Evolutionary conservation across 1,140 invertebrate species (phyloP), one percentile per base, ranked within the genome.

Genomic region (Araneus ventricosus): DNA sequence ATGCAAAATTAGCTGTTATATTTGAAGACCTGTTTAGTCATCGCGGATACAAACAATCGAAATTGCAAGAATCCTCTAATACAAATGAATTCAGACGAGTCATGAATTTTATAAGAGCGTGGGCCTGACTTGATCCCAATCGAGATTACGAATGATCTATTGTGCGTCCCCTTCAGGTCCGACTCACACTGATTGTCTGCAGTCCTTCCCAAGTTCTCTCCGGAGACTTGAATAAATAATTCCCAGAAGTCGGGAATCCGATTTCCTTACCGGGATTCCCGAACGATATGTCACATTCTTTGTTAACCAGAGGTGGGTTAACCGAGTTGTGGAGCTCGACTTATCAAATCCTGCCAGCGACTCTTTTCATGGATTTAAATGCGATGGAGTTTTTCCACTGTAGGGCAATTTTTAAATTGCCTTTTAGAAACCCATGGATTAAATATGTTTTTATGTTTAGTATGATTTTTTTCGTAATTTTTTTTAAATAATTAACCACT

Each of bases 91-190:
- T 75, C 70, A 34, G 70, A 75, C 70, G 30, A 30, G 30, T 30
- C 70, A 75, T 82, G 41, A 82, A 82, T 82, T 82, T 82, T 82
- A n/a, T 52, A 82, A 82, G 80, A 41, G 80, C 39, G 63, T 52
- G 80, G 80, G 37, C 30, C 75, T 20, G 37, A 34, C 30, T 20
- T 82, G 41, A 45, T 82, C 80, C 70, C 70, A 52, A 27, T 41
- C 80, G 37, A 52, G 80, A 82, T 82, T 82, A 82, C 37, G 80
- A 82, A 82, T 82, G 80, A 82, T 82, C 80, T 82, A 82, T 75
- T 75, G 70, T 75, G 34, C 20, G 70, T 52, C 37, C 80, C 80
- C 80, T 82, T 82, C 41, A 82, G 80, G 80, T 82, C 24, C 80
- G 10, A 30, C 80, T 27, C 41, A 45, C 80, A 41, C 41, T 52